Conservation (phyloP, 1,140 invertebrate genomes). For the Riptortus pedestris region DNA sequence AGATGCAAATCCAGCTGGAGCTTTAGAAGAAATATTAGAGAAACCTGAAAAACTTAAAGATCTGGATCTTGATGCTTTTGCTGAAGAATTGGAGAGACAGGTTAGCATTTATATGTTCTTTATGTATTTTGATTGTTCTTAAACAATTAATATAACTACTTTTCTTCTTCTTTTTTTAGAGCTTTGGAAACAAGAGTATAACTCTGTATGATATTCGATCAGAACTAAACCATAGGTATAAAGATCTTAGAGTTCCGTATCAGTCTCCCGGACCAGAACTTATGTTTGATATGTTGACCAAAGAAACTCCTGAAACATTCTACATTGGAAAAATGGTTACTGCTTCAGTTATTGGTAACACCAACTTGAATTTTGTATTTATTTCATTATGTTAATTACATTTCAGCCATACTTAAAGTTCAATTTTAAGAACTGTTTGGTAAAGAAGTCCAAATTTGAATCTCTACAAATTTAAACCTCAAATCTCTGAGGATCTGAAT, state of each 20-base stretch:
- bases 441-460: no score
- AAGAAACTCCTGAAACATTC: slow-evolving; percentile 91
- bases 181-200: slow-evolving; percentile 93
- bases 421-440: no score
- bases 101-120: slow-evolving; percentile 35
- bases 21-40: slow-evolving; percentile 93
- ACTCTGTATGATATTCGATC: slow-evolving; percentile 95
- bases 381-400: background rate
- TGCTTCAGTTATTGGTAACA: slow-evolving; percentile 54
- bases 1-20: slow-evolving; percentile 88
- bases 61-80: slow-evolving; percentile 96
- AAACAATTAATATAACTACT: no score
- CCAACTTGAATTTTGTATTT: background rate
- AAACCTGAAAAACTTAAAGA: slow-evolving; percentile 91
- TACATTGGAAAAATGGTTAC: slow-evolving; percentile 81
- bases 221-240: slow-evolving; percentile 90
- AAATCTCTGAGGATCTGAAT: no score
- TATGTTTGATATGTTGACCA: slow-evolving; percentile 89
- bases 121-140: background rate
- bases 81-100: slow-evolving; percentile 90
- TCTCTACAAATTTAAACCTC: no score
- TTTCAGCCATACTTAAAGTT: background rate
- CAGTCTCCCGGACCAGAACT: slow-evolving; percentile 71
- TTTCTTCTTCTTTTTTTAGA: no score
- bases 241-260: slow-evolving; percentile 79